phyloP scores from a whole-genome alignment of 2,888 invertebrate species.

The Agrenia bidenticulata region DNA sequence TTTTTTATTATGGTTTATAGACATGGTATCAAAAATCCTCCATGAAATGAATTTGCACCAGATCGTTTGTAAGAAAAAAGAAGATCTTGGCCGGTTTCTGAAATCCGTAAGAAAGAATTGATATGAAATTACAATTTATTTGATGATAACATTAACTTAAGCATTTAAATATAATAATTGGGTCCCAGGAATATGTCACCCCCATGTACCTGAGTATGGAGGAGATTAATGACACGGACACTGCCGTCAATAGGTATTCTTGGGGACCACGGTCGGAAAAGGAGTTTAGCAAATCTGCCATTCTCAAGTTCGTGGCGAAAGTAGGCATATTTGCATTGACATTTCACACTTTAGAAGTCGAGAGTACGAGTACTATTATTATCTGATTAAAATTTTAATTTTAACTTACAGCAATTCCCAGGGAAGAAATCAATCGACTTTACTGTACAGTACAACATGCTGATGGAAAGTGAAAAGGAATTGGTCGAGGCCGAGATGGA shows the following conservation, averaged over 20 bases:
- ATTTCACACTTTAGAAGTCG: too few relatives aligned
- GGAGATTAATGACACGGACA: conserved; percentile 33
- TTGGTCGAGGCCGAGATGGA: conserved; percentile 15
- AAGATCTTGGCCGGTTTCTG: conserved; percentile 41
- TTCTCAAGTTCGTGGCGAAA: conserved; percentile 45
- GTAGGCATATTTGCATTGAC: too few relatives aligned
- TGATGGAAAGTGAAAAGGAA: conserved; percentile 21
- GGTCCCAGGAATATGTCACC: conserved; percentile 45
- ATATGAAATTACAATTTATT: too few relatives aligned
- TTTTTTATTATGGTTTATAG: conserved; percentile 14
- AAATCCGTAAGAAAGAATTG: conserved; percentile 42
- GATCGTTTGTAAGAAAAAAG: conserved; percentile 35
- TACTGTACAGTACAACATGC: conserved; percentile 32
- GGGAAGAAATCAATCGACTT: conserved; percentile 34
- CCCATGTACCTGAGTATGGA: conserved; percentile 41
- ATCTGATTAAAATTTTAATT: background rate
- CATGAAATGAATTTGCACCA: conserved; percentile 25
- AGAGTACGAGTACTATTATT: background rate
- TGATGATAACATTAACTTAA: too few relatives aligned
- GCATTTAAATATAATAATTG: too few relatives aligned
- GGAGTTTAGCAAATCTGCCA: conserved; percentile 44
- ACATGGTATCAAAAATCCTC: conserved; percentile 26
- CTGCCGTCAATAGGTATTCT: conserved; percentile 30
- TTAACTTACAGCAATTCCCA: conserved; percentile 30
- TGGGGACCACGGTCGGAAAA: conserved; percentile 49